These are phyloP conservation scores for Apamea monoglypha DNA, from an alignment of 2,888 invertebrate species.

Conservation along the genomic window DNA sequence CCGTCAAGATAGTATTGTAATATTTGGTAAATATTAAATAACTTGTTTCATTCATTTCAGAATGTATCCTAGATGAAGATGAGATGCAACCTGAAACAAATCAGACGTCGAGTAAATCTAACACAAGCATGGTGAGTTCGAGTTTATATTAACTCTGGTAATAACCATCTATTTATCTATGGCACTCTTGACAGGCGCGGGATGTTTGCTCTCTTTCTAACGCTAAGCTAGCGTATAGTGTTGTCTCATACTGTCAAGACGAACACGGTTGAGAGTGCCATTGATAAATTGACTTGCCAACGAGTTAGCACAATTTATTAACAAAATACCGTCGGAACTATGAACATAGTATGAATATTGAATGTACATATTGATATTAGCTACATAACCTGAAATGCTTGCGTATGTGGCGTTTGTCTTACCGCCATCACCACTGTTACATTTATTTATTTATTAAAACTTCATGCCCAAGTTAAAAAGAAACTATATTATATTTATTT, in stretches of 20 bases:
- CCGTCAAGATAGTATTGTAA: not conserved
- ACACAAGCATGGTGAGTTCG: constrained; percentile 52
- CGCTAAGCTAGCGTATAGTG: constrained; percentile 1
- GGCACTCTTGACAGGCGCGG: constrained; percentile 5
- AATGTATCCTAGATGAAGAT: constrained; percentile 49
- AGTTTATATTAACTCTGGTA: constrained; percentile 25
- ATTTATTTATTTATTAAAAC: constrained; percentile 1
- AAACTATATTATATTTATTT: not conserved
- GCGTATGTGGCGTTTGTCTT: not conserved
- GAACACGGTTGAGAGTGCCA: constrained; percentile 6
- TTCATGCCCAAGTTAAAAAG: not conserved
- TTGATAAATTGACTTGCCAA: constrained; percentile 13
- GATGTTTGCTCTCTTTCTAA: constrained; percentile 30
- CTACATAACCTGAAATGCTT: constrained; percentile 13
- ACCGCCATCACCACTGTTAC: too few relatives aligned
- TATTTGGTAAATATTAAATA: not conserved
- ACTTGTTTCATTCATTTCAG: constrained; percentile 13
- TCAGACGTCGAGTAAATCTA: constrained; percentile 31
- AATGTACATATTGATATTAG: constrained; percentile 2
- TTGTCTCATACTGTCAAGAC: constrained; percentile 2
- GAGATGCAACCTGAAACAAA: constrained; percentile 32
- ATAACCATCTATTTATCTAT: constrained; percentile 24
- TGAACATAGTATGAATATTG: constrained; percentile 1
- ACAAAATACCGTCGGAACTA: not conserved
- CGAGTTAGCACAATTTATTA: not conserved